These are phyloP conservation scores for Rhea pennata DNA, from an alignment of 2,113 vertebrate species.

Conservation along the genomic window DNA sequence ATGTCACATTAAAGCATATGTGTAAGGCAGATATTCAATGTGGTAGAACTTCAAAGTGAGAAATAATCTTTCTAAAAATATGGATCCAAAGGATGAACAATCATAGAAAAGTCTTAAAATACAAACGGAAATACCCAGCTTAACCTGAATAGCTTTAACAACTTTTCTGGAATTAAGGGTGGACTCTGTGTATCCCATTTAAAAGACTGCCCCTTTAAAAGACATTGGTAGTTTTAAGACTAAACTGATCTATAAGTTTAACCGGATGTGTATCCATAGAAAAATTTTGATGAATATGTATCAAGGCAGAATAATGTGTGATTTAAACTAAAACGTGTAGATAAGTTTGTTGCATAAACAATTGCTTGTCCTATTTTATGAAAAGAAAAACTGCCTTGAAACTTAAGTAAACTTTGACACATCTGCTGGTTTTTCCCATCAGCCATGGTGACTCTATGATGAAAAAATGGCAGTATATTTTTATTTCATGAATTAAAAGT, in stretches of 20 bases:
- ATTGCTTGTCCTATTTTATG: not conserved
- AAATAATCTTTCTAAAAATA: not conserved
- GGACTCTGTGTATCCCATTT: not conserved
- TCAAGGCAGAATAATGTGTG: not conserved
- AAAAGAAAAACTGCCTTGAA: not conserved
- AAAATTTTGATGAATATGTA: not conserved
- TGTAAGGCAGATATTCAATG: not conserved
- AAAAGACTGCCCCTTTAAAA: not conserved
- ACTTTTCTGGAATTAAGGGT: not conserved
- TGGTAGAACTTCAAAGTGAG: not conserved
- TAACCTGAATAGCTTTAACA: not conserved
- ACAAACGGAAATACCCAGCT: not conserved
- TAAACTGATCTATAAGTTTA: not conserved
- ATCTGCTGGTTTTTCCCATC: not conserved
- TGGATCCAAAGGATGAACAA: not conserved
- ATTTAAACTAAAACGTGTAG: not conserved
- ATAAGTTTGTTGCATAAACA: not conserved
- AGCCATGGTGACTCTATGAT: not conserved
- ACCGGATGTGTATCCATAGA: not conserved
- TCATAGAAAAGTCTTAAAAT: not conserved
- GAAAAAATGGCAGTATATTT: not conserved
- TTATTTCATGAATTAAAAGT: not conserved
- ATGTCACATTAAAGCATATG: not conserved
- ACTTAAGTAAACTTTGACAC: not conserved
- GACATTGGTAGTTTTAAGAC: not conserved